A percentile compares a stretch with the other conserved stretches of the same genome.
Evolutionary conservation across 2,888 invertebrate species (phyloP).

Genomic region (Helicoverpa assulta): DNA sequence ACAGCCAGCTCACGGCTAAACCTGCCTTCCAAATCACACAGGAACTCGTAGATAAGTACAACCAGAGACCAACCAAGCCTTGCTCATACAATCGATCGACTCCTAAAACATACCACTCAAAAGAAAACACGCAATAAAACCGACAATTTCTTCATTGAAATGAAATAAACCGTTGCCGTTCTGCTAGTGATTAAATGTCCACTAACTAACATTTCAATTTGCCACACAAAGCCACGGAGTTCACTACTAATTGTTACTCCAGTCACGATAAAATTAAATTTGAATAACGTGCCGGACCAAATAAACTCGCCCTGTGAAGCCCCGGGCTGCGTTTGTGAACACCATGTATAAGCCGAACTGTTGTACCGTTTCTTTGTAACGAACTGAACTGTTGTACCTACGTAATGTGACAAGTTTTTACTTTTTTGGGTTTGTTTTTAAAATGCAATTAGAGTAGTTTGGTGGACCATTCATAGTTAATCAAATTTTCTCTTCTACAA

Average conservation of each 20-base stretch:
- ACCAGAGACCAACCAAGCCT: too few relatives aligned
- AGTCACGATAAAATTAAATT: conserved; percentile 44
- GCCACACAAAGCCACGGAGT: conserved; percentile 37
- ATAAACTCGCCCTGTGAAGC: conserved; percentile 26
- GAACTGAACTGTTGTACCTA: too few relatives aligned
- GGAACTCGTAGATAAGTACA: too few relatives aligned
- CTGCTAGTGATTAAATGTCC: conserved; percentile 26
- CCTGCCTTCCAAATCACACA: background rate
- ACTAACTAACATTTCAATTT: conserved; percentile 54
- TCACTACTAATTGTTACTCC: conserved; percentile 43
- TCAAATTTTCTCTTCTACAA: too few relatives aligned
- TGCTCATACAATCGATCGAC: background rate
- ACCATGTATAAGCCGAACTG: background rate
- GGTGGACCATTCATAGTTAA: too few relatives aligned
- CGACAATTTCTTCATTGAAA: conserved; percentile 7
- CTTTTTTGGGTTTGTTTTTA: background rate
- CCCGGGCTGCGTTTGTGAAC: conserved; percentile 8
- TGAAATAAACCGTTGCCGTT: conserved; percentile 6
- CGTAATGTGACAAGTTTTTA: background rate
- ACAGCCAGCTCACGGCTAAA: too few relatives aligned
- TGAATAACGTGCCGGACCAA: conserved; percentile 44
- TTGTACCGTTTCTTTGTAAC: background rate
- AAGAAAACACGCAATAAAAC: background rate
- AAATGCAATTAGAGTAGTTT: too few relatives aligned
- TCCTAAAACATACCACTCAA: background rate